Evolutionary conservation across 2,797 vertebrate genomes (phyloP).

Genomic region (Urosaurus nigricauda): DNA sequence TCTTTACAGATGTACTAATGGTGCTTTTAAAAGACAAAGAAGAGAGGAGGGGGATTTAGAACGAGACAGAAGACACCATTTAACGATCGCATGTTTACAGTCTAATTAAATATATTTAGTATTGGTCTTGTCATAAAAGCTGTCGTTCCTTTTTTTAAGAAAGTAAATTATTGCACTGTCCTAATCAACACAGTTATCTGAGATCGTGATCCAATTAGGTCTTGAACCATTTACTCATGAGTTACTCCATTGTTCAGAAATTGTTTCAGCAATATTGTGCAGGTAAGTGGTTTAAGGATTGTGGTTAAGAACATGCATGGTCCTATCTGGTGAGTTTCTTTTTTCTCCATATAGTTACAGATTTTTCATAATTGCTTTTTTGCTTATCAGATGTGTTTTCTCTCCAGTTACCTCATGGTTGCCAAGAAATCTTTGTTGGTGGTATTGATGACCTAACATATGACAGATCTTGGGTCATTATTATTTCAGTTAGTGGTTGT

Average conservation of each 20-base stretch:
- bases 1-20: conserved; percentile 41
- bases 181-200: conserved; percentile 25
- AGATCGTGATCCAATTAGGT: conserved; percentile 6
- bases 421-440: conserved; percentile 73
- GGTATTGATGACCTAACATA: conserved; percentile 81
- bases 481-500: conserved; percentile 89
- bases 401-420: conserved; percentile 70
- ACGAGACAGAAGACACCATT: conserved; percentile 43
- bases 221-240: conserved; percentile 13
- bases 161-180: conserved; percentile 26
- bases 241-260: conserved; percentile 12
- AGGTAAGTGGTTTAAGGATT: conserved; percentile 10
- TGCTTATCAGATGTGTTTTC: conserved; percentile 67
- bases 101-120: conserved; percentile 66
- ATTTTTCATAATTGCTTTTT: conserved; percentile 66
- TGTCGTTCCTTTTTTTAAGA: conserved; percentile 43
- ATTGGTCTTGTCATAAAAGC: conserved; percentile 39
- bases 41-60: conserved; percentile 36
- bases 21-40: conserved; percentile 54
- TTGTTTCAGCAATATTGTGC: conserved; percentile 2
- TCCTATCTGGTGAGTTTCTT: not conserved
- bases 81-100: conserved; percentile 40
- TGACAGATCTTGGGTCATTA: conserved; percentile 82
- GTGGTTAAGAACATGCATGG: conserved; percentile 7
- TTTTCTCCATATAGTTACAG: conserved; percentile 47